Base-by-base conservation (phyloP, 35 echinoderm and acorn worm genomes). In the Hemicentrotus pulcherrimus region DNA sequence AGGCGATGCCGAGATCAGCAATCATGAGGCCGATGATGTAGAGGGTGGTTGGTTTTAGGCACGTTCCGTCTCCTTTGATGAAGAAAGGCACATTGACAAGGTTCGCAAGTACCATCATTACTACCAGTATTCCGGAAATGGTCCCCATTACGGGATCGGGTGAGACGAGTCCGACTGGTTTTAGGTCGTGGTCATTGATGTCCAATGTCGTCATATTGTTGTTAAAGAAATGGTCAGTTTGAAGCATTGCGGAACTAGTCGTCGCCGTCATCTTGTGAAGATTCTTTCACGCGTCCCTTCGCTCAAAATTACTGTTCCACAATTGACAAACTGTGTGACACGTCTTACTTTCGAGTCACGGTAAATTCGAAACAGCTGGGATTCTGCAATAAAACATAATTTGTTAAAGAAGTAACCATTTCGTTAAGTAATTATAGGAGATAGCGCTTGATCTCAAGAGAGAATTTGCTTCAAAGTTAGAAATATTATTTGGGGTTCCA, bases 21-120 rank as follows among this genome's bases (percentile, higher is more conserved):
- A 95, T 50, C 30, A 86, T 48, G 19, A 95, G 47, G 22, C 94
- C 86, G 2, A 95, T 45, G 47, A 95, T 95, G 41, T 95, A 95
- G 13, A 47, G 11, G 45, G 85, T 85, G 22, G 22, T 32, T 7
- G 47, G 71, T n/a, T 95, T 70, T 1, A 95, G 14, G 85, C 31
- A 87, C 31, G 50, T 15, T 47, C 85, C 85, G 47, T 95, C 78
- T n/a, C 86, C 86, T 32, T 31, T 87, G 30, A 50, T 48, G 30
- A 95, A 95, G 47, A 47, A 48, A 47, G 47, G 16, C 70, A 95
- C 47, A 47, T 85, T 95, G 85, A 48, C 47, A 5, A 95, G 22
- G 46, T 95, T 95, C 9, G 78, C 94, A 16, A 95, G 45, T 18
- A 90, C 47, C 31, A 86, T 32, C 4, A 95, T 45, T 2, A 95